Conservation (phyloP, 2,797 vertebrate genomes). For the Diplodus sargus region DNA sequence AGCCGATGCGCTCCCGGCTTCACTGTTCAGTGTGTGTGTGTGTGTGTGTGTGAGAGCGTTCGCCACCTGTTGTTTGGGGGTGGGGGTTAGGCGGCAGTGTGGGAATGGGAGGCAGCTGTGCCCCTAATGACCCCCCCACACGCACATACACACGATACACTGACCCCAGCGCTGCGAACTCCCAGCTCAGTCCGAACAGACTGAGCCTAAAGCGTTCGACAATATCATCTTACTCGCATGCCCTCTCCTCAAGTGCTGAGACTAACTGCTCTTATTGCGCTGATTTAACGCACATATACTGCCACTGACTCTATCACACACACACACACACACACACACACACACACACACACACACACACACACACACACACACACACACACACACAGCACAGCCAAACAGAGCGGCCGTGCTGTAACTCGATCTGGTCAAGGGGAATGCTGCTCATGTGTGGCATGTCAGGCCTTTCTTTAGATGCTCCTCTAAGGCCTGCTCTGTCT, state of each 20-base stretch:
- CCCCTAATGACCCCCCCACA: constrained; percentile 51
- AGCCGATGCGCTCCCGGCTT: constrained; percentile 26
- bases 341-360: too few species aligned
- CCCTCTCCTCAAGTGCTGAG: constrained; percentile 35
- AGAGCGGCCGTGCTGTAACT: constrained; percentile 45
- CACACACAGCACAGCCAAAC: constrained; percentile 17
- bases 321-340: constrained; percentile 16
- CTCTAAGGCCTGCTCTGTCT: constrained; percentile 54
- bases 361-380: constrained; percentile 9
- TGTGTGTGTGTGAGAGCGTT: constrained; percentile 34
- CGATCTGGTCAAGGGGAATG: constrained; percentile 62
- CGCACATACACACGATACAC: constrained; percentile 26
- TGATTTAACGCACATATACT: constrained; percentile 36
- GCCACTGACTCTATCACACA: neutral
- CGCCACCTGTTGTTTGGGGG: constrained; percentile 77
- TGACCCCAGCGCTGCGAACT: constrained; percentile 32
- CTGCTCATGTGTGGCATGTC: constrained; percentile 70
- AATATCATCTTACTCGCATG: constrained; percentile 55
- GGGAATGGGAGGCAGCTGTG: constrained; percentile 80
- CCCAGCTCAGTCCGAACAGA: constrained; percentile 41
- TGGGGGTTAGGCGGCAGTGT: constrained; percentile 24
- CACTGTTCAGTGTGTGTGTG: constrained; percentile 25
- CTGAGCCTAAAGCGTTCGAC: constrained; percentile 27
- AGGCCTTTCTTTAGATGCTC: constrained; percentile 63
- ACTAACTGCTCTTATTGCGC: constrained; percentile 35